Base-by-base conservation (phyloP, 2,888 invertebrate genomes). In the Kryphioiulus occultus region DNA sequence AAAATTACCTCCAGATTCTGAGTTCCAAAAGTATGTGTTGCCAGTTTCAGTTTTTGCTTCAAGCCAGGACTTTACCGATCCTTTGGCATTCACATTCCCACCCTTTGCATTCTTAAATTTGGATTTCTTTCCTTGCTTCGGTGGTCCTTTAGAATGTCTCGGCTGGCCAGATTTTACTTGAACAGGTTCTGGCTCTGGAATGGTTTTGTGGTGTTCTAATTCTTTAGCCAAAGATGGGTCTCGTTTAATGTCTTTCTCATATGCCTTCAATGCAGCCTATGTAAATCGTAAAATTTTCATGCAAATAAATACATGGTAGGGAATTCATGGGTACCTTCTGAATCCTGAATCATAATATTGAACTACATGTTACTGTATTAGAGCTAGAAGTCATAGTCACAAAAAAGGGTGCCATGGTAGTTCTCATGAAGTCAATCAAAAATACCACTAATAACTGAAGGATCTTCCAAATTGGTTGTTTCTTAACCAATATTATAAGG, bases 11-110 rank as follows among this genome's bases (percentile, higher is more conserved):
- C 96, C 95, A 53, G 96, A 96, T 89, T 95, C 94, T 0, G 94
- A 94, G 92, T 98, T 96, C 96, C 97, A 97, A 91, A 95, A 98
- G 91, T 98, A 98, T 0, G 94, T 94, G 90, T 95, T 93, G 0
- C 96, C 97, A 90, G 96, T 95, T 85, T 95, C 95, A 89, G 94
- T 94, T 90, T 94, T 94, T 0, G 95, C 95, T 92, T 98, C 96
- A 89, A 95, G 95, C 98, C 98, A 98, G 10, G 39, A 39, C 35
- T 88, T 85, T 2, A 87, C 53, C 12, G 17, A 44, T 4, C 32
- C 82, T 26, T 85, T 85, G 0, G 47, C 47, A 44, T n/a, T 39
- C 42, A 84, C 47, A 78, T 85, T 68, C 78, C 88, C 89, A 86
- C 9, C 87, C 85, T 88, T 90, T 90, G 26, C 91, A 47, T 47